phyloP scores from a whole-genome alignment of 2,113 vertebrate genomes.

The Eurypyga helias region DNA sequence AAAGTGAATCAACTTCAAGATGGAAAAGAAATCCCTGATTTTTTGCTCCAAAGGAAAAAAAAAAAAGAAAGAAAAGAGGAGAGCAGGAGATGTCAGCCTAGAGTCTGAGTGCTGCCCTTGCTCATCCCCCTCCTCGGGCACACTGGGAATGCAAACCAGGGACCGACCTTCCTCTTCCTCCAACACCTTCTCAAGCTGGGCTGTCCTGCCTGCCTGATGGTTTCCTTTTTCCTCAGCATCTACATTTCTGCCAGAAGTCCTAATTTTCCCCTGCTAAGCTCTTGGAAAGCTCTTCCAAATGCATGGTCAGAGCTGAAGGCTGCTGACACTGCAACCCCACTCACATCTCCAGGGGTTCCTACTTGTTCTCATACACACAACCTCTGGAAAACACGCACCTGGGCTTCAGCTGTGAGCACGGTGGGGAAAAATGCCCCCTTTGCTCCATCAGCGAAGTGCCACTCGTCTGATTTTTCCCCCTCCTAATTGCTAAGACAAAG shows the following conservation, averaged over 20 bases:
- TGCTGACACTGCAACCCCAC: not conserved
- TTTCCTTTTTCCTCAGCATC: not conserved
- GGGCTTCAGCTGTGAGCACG: not conserved
- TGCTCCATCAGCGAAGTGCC: not conserved
- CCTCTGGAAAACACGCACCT: not conserved
- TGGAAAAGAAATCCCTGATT: not conserved
- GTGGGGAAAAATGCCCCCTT: accelerated
- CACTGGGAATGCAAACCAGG: accelerated
- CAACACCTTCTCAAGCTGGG: not conserved
- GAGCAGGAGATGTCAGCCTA: not conserved
- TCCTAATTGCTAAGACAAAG: not conserved
- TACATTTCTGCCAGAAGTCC: not conserved
- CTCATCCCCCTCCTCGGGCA: not conserved
- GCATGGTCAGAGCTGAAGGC: not conserved
- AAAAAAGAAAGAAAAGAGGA: not conserved
- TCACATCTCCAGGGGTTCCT: accelerated
- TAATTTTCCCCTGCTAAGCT: not conserved
- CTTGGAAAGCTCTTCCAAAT: not conserved
- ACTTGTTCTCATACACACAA: not conserved
- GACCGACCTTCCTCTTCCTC: not conserved
- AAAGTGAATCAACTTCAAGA: not conserved
- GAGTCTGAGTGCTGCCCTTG: accelerated
- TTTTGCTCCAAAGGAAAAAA: not conserved
- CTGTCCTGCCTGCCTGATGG: not conserved
- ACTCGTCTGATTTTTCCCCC: accelerated